A percentile compares a stretch with the other conserved stretches of the same genome.
phyloP scores from a whole-genome alignment of 2,113 vertebrate genomes.

The Jacana jacana region DNA sequence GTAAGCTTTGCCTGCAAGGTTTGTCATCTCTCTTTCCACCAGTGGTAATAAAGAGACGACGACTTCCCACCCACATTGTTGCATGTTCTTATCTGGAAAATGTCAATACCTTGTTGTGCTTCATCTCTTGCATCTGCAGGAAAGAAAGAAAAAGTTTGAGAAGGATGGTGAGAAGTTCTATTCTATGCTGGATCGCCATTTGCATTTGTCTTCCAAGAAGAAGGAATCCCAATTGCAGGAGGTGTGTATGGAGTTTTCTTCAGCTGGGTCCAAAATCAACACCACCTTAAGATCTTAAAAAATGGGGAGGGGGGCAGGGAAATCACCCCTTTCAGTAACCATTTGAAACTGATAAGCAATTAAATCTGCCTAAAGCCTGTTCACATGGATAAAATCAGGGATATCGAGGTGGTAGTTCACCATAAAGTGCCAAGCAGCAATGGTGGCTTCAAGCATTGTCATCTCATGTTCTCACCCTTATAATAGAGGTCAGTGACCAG shows the following conservation, averaged over 20 bases:
- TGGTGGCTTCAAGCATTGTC: not conserved
- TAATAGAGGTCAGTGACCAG: not conserved
- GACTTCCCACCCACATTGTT: not conserved
- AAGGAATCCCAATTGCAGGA: slow-evolving; percentile 95
- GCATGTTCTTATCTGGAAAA: not conserved
- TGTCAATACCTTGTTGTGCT: not conserved
- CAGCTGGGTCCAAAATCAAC: not conserved
- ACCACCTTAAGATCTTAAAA: not conserved
- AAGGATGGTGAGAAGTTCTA: slow-evolving; percentile 96
- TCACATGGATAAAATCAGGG: not conserved
- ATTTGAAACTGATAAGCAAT: not conserved
- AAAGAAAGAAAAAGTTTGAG: slow-evolving; percentile 95
- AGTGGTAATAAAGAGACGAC: not conserved
- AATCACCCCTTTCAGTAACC: not conserved
- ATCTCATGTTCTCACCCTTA: not conserved
- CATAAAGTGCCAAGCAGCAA: not conserved
- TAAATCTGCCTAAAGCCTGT: not conserved
- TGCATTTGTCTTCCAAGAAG: slow-evolving; percentile 93
- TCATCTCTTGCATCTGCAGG: slow-evolving; percentile 73
- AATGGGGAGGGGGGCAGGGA: no score
- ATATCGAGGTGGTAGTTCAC: not conserved
- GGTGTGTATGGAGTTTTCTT: slow-evolving; percentile 65
- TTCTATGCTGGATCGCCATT: slow-evolving; percentile 91
- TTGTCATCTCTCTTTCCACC: not conserved
- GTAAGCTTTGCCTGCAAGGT: not conserved